phyloP scores from a whole-genome alignment of 2,113 vertebrate genomes.

The Glaucomys volans region DNA sequence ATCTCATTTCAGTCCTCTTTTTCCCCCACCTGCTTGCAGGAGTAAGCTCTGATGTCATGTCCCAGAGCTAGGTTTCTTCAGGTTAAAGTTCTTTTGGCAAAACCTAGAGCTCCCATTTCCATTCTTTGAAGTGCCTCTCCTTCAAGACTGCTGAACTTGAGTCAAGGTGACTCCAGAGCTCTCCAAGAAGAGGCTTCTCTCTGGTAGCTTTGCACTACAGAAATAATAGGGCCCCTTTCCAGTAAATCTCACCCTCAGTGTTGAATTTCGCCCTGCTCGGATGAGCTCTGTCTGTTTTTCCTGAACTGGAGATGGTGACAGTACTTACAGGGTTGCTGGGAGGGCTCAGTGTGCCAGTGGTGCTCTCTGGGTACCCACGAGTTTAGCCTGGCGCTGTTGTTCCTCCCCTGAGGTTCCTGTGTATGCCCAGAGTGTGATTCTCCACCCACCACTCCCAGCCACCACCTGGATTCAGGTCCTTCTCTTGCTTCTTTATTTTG shows the following conservation, averaged over 20 bases:
- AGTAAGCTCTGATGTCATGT: background rate
- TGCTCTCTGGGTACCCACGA: background rate
- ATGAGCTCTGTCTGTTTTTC: background rate
- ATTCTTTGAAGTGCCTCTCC: background rate
- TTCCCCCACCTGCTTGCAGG: background rate
- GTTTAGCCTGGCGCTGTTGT: background rate
- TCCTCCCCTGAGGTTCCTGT: background rate
- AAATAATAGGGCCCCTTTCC: background rate
- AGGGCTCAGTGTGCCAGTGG: background rate
- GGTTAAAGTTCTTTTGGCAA: slow-evolving; percentile 7
- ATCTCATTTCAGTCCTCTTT: background rate
- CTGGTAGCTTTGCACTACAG: background rate
- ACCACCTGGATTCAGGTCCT: background rate
- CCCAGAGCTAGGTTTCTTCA: background rate
- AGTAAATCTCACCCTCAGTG: no score
- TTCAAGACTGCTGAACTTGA: background rate
- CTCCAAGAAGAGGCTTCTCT: background rate
- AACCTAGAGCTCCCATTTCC: background rate
- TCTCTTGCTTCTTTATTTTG: background rate
- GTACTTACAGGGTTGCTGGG: background rate
- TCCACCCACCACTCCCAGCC: background rate
- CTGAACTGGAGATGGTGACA: background rate
- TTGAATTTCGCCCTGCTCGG: background rate
- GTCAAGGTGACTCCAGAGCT: background rate
- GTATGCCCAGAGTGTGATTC: background rate